These are phyloP conservation scores for Choristoneura rosaceana DNA, from an alignment of 2,888 invertebrate species.

Conservation along the genomic window DNA sequence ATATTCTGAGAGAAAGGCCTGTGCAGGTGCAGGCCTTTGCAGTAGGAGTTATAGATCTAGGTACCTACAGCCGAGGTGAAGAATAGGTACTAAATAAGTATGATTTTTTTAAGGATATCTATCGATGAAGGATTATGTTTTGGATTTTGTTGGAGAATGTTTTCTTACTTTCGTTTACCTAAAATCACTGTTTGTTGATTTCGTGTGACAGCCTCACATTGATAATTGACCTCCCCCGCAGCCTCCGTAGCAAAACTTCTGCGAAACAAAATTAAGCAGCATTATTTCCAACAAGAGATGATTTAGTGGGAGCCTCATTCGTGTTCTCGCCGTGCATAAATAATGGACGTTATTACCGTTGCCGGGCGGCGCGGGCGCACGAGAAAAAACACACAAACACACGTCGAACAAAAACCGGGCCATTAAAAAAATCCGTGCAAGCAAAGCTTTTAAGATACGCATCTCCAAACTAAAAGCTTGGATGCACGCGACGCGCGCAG, in stretches of 20 bases:
- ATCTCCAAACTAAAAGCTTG: conserved; percentile 45
- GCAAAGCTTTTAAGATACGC: conserved; percentile 46
- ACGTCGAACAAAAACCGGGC: conserved; percentile 34
- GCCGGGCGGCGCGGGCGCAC: conserved; percentile 31
- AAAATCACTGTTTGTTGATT: neutral
- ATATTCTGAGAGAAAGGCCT: no score
- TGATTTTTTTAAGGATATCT: no score
- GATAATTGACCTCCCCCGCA: neutral
- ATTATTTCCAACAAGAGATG: conserved; percentile 35
- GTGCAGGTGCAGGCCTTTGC: no score
- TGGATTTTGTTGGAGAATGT: neutral
- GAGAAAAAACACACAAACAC: conserved; percentile 41
- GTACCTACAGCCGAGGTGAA: no score
- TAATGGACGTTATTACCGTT: conserved; percentile 39
- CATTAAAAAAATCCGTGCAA: conserved; percentile 41
- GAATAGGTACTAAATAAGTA: no score
- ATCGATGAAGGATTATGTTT: neutral
- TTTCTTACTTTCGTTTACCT: neutral
- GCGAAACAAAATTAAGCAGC: conserved; percentile 29
- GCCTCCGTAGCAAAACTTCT: conserved; percentile 6
- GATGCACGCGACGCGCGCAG: conserved; percentile 37
- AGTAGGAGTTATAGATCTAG: no score
- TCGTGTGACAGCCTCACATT: neutral
- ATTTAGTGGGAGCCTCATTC: conserved; percentile 28
- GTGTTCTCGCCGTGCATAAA: conserved; percentile 37